Base-by-base conservation (phyloP, 2,113 vertebrate species). In the Cebus imitator region DNA sequence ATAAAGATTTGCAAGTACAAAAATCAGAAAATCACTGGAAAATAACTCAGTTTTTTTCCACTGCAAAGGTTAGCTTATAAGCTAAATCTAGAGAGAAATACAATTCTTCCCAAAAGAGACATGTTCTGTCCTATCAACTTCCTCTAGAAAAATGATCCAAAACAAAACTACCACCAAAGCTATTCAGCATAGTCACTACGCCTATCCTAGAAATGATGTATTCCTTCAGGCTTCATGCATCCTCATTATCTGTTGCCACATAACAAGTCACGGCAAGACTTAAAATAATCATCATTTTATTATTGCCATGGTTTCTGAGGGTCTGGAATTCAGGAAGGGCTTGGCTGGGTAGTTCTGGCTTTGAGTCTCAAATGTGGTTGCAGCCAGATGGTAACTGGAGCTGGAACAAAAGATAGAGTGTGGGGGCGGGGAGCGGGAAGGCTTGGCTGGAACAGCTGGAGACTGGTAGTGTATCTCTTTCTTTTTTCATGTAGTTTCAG, bases 161-260 rank as follows among this genome's bases (percentile, higher is more conserved):
- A 97, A 92, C 21, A 95, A 94, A 87, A 87, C 13, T 17, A 70
- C 17, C 17, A 18, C 40, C 27, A 94, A 96, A 85, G 40, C 14
- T 66, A n/a, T 57, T 70, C 79, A 48, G 45, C 45, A 88, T 27
- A 81, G 50, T n/a, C 58, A 66, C 37, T 75, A n/a, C 12, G 72
- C 45, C 4, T 93, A 40, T 43, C 86, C 50, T 87, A 76, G 68
- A 93, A 79, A 78, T 13, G 32, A 16, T 57, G 72, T 90, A 66
- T 45, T 86, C 23, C 55, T 43, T 37, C 25, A 50, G 16, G 21
- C 14, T 40, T 52, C 43, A 55, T 43, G 78, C 75, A 48, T 48
- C 20, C 76, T 57, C 27, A 48, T 83, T 64, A 87, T 40, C 37
- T 55, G 35, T 8, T 57, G 55, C 50, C 75, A 16, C 23, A 13